Conservation (phyloP, 2,113 vertebrate species). For the Hydrolagus affinis region DNA sequence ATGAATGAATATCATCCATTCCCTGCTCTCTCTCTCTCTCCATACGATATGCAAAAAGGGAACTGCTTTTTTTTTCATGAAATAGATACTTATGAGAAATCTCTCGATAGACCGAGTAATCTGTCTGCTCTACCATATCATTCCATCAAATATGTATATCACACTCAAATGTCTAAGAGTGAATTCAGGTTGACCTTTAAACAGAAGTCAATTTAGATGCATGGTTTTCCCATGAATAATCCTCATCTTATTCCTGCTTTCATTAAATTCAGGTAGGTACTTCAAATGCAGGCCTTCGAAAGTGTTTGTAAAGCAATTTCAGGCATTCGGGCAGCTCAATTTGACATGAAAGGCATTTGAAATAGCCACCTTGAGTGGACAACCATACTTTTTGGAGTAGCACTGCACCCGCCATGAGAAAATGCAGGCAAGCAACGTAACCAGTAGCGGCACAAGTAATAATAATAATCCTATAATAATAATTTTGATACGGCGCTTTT, state of each 20-base stretch:
- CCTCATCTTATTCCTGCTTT: background rate
- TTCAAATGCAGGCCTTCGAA: background rate
- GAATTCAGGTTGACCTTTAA: slow-evolving; percentile 25
- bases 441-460: too few relatives aligned
- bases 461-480: too few relatives aligned
- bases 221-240: slow-evolving; percentile 25
- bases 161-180: slow-evolving; percentile 32
- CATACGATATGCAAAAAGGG: too few relatives aligned
- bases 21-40: too few relatives aligned
- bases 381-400: background rate
- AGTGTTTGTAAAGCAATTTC: background rate
- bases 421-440: too few relatives aligned
- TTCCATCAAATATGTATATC: slow-evolving; percentile 34
- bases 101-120: background rate
- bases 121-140: slow-evolving; percentile 18
- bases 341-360: too few relatives aligned
- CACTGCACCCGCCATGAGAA: too few relatives aligned
- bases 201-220: background rate
- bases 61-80: too few relatives aligned
- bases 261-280: background rate
- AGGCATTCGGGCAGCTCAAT: too few relatives aligned
- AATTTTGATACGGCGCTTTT: too few relatives aligned
- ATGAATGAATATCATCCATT: too few relatives aligned
- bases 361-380: background rate
- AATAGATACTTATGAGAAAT: background rate